Base-by-base conservation (phyloP, 2,113 vertebrate species). In the Gymnarchus niloticus region DNA sequence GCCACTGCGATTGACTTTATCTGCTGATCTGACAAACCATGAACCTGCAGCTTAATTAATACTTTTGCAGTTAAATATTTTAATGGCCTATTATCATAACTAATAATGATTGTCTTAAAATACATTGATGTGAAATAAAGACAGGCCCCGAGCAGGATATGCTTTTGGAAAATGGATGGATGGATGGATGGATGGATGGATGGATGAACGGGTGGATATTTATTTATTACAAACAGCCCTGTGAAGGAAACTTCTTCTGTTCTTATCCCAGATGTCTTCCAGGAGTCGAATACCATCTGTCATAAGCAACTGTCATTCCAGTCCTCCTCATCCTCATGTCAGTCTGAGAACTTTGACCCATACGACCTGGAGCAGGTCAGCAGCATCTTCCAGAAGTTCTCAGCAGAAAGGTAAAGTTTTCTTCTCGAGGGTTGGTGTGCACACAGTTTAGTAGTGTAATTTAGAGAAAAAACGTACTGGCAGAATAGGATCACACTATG, bases 261-360 rank as follows among this genome's bases (percentile, higher is more conserved):
- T 37, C 19, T 78, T 57, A 21, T 89, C 80, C 52, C 90, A 97
- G 98, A 97, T 61, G 97, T 98, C 65, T 73, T 73, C 33, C 28
- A 37, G 56, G 95, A 96, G 78, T 92, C 94, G 0, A 95, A 96
- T 17, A 94, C 91, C 2, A 92, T 89, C 54, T 95, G 91, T 21
- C 92, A 93, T 0, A 95, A 96, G 8, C 95, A 97, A 49, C 94
- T 97, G 19, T 99, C 98, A 0, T 90, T 98, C 83, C 95, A 98
- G 89, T 99, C 98, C 0, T 99, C 98, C 0, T 98, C 98, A 0
- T 99, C 98, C 44, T 99, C 97, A 56, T 95, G 99, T 90, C 98
- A 98, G 89, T 99, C 98, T 0, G 98, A 99, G 88, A 94, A 95
- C 77, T 92, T 99, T 91, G 98, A 99, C 83, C 91, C 92, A 3